These are phyloP conservation scores for Leptopilina clavipes DNA, from an alignment of 1,140 invertebrate genomes.

Conservation along the genomic window DNA sequence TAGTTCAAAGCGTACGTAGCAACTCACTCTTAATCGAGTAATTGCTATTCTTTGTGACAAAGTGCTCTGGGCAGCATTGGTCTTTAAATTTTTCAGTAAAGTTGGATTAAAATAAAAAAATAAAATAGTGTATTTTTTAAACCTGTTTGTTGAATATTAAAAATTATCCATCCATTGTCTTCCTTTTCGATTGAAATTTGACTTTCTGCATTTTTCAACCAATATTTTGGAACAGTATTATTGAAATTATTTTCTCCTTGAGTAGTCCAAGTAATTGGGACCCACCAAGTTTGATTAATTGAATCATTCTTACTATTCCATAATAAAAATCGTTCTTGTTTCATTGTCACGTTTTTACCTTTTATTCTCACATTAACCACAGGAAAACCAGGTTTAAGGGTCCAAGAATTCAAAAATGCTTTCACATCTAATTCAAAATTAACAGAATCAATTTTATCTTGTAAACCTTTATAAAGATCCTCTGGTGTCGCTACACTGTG, in stretches of 20 bases:
- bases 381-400: conserved; percentile 83
- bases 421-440: conserved; percentile 61
- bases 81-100: no score
- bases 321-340: conserved; percentile 76
- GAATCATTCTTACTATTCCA: conserved; percentile 40
- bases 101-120: no score
- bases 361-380: conserved; percentile 77
- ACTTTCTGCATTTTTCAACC: neutral
- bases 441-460: conserved; percentile 65
- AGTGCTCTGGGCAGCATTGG: no score
- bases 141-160: conserved; percentile 9
- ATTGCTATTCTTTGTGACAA: no score
- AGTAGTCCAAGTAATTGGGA: conserved; percentile 79
- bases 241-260: conserved; percentile 74
- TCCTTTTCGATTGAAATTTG: neutral
- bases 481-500: conserved; percentile 78
- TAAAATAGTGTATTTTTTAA: neutral
- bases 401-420: conserved; percentile 81
- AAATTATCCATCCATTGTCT: conserved; percentile 44
- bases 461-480: conserved; percentile 78
- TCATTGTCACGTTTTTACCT: conserved; percentile 64
- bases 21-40: no score
- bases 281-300: conserved; percentile 73
- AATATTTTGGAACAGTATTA: conserved; percentile 62
- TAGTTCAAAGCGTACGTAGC: no score